Base-by-base conservation (phyloP, 2,113 vertebrate genomes). In the Cinclus cinclus region DNA sequence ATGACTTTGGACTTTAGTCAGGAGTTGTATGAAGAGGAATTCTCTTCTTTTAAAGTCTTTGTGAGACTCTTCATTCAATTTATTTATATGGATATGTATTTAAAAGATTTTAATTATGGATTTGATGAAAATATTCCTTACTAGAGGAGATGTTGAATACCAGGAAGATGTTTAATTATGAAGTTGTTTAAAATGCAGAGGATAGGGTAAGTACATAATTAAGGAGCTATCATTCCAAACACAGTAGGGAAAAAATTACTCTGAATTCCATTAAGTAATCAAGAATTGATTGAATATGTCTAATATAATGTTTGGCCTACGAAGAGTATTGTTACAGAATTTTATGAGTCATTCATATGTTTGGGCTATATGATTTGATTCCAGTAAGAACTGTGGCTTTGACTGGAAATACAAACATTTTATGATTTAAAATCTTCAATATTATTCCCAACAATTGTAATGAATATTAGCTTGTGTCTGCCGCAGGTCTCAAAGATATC, bases 211-310 rank as follows among this genome's bases (percentile, higher is more conserved):
- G 78, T 90, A 63, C 53, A 70, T 94, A 84, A 95, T 90, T 81
- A 77, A 80, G 47, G 73, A 79, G 24, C 50, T 85, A 83, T 71
- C 28, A 65, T 90, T 94, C 44, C 47, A 20, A 70, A 87, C 62
- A 74, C 47, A 74, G 71, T 46, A 79, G 64, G 64, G 31, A 28
- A 91, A 93, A 95, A 86, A 78, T 25, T 49, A 6, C 16, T 92
- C 25, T 89, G 82, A 94, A 96, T 95, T 46, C 62, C 62, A 92
- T 90, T 96, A 92, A 91, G 30, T 53, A 96, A 95, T 96, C 78
- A 94, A 93, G 47, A 28, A 70, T 63, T 90, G 65, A 86, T 90
- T 88, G 67, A 89, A 80, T 77, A 55, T 56, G 9, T 49, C 68
- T 87, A 44, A 35, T 37, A 52, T 59, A 77, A 64, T 75, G 10